Evolutionary conservation across 2,113 vertebrate genomes (phyloP).

Genomic region (Orthochromis malagaraziensis): DNA sequence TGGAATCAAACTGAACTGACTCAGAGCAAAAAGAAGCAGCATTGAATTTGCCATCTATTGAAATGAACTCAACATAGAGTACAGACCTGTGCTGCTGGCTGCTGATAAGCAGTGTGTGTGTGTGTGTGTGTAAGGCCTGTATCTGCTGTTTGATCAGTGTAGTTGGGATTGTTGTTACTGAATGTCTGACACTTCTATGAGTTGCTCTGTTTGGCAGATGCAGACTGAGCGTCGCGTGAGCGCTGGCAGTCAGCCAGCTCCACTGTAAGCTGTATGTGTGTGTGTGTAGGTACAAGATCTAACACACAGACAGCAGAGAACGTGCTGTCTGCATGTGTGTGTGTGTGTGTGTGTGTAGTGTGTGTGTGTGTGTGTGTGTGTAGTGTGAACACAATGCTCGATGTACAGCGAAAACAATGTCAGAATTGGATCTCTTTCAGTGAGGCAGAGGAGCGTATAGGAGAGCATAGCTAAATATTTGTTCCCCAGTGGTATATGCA

Average conservation of each 20-base stretch:
- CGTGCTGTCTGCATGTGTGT: not conserved
- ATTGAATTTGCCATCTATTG: not conserved
- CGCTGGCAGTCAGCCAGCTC: not conserved
- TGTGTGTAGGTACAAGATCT: not conserved
- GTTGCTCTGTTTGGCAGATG: not conserved
- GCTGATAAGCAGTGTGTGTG: conserved; percentile 32
- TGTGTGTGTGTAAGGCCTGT: not conserved
- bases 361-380: not conserved
- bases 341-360: not conserved
- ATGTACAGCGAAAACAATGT: not conserved
- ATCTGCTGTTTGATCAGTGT: conserved; percentile 52
- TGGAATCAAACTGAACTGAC: not conserved
- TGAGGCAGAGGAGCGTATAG: not conserved
- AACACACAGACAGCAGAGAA: not conserved
- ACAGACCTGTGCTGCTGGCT: conserved; percentile 10
- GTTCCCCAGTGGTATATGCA: not conserved
- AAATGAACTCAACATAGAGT: conserved; percentile 11
- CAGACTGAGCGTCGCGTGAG: not conserved
- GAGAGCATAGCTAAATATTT: not conserved
- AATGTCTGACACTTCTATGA: conserved; percentile 9
- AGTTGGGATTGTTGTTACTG: conserved; percentile 7
- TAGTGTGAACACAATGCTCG: not conserved
- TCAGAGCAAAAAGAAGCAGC: not conserved
- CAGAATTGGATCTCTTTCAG: not conserved
- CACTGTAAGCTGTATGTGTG: not conserved